Percentiles rank a stretch among this genome's conserved stretches.
These are phyloP conservation scores for Propithecus perrieri DNA, from an alignment of 2,797 vertebrate species.

Conservation along the genomic window DNA sequence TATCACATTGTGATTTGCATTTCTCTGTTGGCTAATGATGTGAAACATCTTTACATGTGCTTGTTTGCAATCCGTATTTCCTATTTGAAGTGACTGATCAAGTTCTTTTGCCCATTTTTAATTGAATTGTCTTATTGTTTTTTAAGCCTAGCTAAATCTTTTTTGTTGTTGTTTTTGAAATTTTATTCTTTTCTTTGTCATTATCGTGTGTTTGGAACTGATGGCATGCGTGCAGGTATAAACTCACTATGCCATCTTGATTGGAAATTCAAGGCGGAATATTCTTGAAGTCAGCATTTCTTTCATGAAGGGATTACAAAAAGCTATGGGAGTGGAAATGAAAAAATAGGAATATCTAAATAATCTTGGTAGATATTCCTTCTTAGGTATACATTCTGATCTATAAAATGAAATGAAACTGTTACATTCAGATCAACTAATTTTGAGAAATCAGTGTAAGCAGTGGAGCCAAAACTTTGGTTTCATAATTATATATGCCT, in stretches of 20 bases:
- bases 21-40: background rate
- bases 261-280: constrained; percentile 30
- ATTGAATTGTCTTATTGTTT: background rate
- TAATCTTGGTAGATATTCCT: background rate
- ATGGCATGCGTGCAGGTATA: background rate
- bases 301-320: background rate
- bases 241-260: constrained; percentile 13
- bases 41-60: constrained; percentile 4
- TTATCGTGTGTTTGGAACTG: background rate
- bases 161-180: background rate
- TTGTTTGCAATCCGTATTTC: background rate
- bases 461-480: background rate
- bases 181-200: background rate
- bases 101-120: constrained; percentile 7
- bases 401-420: constrained; percentile 21
- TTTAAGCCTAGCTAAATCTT: background rate
- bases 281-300: constrained; percentile 19
- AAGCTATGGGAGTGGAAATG: background rate
- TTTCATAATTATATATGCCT: background rate
- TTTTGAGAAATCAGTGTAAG: constrained; percentile 32
- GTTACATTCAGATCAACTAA: background rate
- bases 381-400: background rate
- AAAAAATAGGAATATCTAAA: constrained; percentile 11
- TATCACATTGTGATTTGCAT: constrained; percentile 15
- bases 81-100: background rate